Evolutionary conservation across 2,888 invertebrate species (phyloP).

Genomic region (Incurvaria masculella): DNA sequence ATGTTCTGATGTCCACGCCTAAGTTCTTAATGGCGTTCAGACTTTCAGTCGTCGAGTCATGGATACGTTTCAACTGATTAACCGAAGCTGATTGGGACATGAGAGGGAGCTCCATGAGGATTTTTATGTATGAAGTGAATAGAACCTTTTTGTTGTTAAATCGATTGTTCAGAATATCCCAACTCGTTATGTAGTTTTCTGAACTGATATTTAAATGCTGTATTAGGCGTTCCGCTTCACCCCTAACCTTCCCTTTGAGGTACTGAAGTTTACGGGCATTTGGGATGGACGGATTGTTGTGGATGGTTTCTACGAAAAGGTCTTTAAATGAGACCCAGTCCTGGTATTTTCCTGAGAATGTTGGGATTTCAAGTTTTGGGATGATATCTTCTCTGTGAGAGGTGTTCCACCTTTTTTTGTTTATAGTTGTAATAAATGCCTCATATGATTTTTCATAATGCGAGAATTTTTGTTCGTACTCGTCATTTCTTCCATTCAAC

Average conservation of each 20-base stretch:
- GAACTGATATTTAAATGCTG: background rate
- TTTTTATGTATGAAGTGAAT: background rate
- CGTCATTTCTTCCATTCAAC: no score
- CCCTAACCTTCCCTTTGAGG: background rate
- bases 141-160: background rate
- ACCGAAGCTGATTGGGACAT: background rate
- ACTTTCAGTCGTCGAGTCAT: background rate
- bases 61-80: background rate
- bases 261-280: conserved; percentile 1
- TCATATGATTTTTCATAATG: no score
- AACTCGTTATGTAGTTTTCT: conserved; percentile 1
- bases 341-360: no score
- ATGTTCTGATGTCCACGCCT: conserved; percentile 1
- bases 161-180: background rate
- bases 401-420: no score
- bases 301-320: conserved; percentile 1
- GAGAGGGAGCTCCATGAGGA: no score
- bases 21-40: conserved; percentile 1
- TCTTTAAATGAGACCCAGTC: no score
- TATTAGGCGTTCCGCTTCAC: conserved; percentile 1
- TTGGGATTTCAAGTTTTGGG: no score
- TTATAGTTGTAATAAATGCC: no score
- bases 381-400: no score
- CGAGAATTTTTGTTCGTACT: no score
- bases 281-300: background rate